A percentile compares a stretch with the other conserved stretches of the same genome.
Conservation (phyloP, 2,797 vertebrate genomes). For the Muscicapa comitata region DNA sequence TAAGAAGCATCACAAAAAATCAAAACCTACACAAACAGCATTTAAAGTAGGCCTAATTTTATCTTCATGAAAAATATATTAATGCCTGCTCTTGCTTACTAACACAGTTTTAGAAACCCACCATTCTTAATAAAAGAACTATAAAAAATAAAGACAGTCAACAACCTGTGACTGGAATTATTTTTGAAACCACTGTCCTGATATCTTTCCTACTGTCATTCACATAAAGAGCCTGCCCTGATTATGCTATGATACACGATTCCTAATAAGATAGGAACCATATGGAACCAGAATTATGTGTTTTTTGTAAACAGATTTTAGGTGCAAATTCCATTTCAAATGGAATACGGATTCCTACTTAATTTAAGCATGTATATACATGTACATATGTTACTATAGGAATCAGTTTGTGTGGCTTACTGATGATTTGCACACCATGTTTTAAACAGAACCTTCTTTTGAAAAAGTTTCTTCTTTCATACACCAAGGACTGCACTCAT, state of each 20-base stretch:
- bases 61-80: neutral
- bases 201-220: neutral
- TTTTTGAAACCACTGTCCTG: neutral
- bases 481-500: neutral
- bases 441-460: neutral
- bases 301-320: neutral
- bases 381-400: neutral
- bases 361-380: neutral
- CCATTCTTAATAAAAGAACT: neutral
- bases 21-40: neutral
- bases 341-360: neutral
- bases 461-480: neutral
- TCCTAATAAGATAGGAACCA: neutral
- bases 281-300: neutral
- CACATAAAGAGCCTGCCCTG: neutral
- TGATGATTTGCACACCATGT: neutral
- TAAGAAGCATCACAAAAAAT: neutral
- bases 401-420: neutral
- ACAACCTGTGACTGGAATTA: neutral
- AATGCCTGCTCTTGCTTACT: neutral
- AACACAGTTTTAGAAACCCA: conserved; percentile 10
- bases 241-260: neutral
- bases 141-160: neutral
- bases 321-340: neutral
- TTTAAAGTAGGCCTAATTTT: conserved; percentile 2